Evolutionary conservation across 2,888 invertebrate genomes (phyloP).

Genomic region (Diarsia rubi): DNA sequence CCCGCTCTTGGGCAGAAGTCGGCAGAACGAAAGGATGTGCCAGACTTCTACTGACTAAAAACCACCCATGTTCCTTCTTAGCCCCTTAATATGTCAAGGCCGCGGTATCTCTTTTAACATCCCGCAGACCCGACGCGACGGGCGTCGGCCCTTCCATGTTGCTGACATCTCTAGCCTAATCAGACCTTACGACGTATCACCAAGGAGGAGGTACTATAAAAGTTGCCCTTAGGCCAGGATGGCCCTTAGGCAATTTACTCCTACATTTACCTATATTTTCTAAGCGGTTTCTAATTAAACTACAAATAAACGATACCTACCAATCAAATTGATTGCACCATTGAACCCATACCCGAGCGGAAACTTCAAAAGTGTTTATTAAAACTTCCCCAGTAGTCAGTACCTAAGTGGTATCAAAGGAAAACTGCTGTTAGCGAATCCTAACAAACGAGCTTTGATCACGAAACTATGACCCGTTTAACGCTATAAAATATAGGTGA

Average conservation of each 20-base stretch:
- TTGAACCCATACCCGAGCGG: conserved; percentile 11
- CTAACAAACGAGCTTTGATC: conserved; percentile 77
- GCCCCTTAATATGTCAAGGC: no score
- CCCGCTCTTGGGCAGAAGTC: no score
- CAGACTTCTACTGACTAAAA: no score
- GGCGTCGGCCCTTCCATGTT: no score
- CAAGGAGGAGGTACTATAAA: no score
- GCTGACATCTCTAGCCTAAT: no score
- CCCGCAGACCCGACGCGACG: no score
- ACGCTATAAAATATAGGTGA: conserved; percentile 75
- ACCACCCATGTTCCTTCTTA: no score
- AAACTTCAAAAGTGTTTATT: conserved; percentile 70
- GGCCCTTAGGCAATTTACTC: neutral
- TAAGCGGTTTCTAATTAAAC: neutral
- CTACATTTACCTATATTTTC: neutral
- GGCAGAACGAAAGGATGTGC: no score
- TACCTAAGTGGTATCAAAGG: conserved; percentile 66
- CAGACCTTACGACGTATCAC: no score
- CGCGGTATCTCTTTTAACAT: no score
- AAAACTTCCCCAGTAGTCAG: conserved; percentile 52
- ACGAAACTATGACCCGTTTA: conserved; percentile 80
- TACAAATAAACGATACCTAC: conserved; percentile 8
- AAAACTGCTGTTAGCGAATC: conserved; percentile 71
- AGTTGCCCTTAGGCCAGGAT: no score
- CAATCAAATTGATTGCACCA: conserved; percentile 37